phyloP scores from a whole-genome alignment of 2,113 vertebrate genomes.

The Gadus macrocephalus region DNA sequence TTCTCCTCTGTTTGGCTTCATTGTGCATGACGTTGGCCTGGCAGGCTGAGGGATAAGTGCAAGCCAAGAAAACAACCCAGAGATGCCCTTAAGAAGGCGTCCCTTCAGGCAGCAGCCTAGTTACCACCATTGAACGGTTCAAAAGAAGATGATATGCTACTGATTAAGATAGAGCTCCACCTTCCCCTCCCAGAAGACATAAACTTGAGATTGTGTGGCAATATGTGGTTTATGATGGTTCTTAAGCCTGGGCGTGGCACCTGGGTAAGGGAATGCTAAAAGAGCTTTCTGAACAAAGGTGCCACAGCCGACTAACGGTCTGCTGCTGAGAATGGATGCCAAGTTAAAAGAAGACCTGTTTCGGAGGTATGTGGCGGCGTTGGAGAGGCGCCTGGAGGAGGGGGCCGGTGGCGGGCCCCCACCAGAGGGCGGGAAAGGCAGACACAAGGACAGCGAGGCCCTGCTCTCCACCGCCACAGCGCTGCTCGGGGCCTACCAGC shows the following conservation, averaged over 20 bases:
- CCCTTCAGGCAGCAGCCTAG: conserved; percentile 46
- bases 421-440: conserved; percentile 67
- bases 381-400: conserved; percentile 83
- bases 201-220: conserved; percentile 32
- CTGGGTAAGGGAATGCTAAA: conserved; percentile 55
- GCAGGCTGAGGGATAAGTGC: conserved; percentile 38
- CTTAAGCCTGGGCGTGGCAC: conserved; percentile 53
- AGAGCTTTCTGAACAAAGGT: conserved; percentile 49
- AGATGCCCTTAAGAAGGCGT: conserved; percentile 51
- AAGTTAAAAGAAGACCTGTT: conserved; percentile 97
- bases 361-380: conserved; percentile 89
- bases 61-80: conserved; percentile 23
- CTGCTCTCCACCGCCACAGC: conserved; percentile 87
- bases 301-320: conserved; percentile 57
- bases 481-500: conserved; percentile 87
- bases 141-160: conserved; percentile 44
- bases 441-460: conserved; percentile 74
- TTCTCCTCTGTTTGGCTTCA: conserved; percentile 21
- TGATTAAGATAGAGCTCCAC: conserved; percentile 43
- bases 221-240: conserved; percentile 48
- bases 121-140: conserved; percentile 42
- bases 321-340: conserved; percentile 84
- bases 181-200: conserved; percentile 28
- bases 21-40: conserved; percentile 23
- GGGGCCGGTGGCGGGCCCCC: conserved; percentile 62